Percentiles rank a stretch among this genome's conserved stretches.
phyloP scores from a whole-genome alignment of 1,140 invertebrate genomes.

The Agrypnia vestita region DNA sequence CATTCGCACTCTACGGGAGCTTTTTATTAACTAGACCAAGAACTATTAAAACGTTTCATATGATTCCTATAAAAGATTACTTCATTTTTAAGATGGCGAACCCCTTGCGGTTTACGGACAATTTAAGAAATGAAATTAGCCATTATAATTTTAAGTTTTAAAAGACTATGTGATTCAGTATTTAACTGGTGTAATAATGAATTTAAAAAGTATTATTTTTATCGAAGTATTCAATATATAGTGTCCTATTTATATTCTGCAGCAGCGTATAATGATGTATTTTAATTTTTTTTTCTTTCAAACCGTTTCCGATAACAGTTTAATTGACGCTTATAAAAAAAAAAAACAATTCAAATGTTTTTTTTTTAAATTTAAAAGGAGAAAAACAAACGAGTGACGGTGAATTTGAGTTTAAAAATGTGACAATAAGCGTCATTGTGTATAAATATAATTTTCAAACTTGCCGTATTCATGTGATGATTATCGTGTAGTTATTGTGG shows the following conservation, averaged over 20 bases:
- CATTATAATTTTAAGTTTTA: conserved; percentile 24
- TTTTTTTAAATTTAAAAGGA: too few species aligned
- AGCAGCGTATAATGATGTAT: background rate
- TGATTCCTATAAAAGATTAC: conserved; percentile 3
- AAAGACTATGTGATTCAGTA: conserved; percentile 27
- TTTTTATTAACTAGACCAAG: background rate
- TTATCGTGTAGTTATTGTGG: conserved; percentile 26
- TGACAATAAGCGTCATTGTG: conserved; percentile 26
- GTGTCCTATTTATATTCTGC: too few species aligned
- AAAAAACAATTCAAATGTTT: too few species aligned
- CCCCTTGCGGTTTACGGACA: background rate
- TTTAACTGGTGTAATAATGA: conserved; percentile 9
- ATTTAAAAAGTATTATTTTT: conserved; percentile 23
- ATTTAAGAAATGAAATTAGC: conserved; percentile 28
- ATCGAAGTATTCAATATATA: background rate
- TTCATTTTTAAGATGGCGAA: background rate
- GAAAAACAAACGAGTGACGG: background rate
- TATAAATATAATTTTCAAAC: conserved; percentile 27
- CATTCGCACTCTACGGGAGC: background rate
- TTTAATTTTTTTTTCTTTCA: background rate
- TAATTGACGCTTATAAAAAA: too few species aligned
- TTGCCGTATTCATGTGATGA: conserved; percentile 30
- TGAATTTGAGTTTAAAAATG: conserved; percentile 21
- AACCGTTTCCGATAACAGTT: background rate
- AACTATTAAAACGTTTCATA: conserved; percentile 5